phyloP scores from a whole-genome alignment of 2,797 vertebrate species.

The Microtus californicus region DNA sequence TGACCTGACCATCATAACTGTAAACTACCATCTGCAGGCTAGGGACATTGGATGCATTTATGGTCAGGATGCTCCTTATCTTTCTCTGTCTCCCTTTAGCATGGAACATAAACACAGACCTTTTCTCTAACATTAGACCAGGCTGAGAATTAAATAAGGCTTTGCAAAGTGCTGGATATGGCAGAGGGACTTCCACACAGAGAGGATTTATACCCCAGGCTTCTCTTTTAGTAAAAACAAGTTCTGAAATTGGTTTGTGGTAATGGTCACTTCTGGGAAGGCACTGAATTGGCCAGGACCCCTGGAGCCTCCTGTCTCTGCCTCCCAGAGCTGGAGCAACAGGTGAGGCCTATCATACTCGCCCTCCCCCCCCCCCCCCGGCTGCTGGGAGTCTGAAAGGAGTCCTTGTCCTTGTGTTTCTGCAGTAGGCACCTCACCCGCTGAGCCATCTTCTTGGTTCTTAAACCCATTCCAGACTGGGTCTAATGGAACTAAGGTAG shows the following conservation, averaged over 20 bases:
- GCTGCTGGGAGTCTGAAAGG: background rate
- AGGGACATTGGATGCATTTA: background rate
- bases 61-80: background rate
- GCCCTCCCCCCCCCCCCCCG: rapidly evolving
- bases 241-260: constrained; percentile 23
- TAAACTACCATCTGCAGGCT: background rate
- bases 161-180: background rate
- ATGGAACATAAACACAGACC: background rate
- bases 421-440: background rate
- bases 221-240: background rate
- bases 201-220: background rate
- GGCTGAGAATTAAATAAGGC: background rate
- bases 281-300: background rate
- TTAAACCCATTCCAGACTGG: background rate
- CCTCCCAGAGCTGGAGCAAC: background rate
- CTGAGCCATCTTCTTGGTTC: background rate
- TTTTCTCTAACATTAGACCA: background rate
- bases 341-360: no score
- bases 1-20: background rate
- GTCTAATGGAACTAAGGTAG: background rate
- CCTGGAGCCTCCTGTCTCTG: background rate
- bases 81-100: background rate
- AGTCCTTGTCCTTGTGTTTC: background rate
- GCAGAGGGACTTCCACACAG: background rate
- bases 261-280: background rate